Conservation (phyloP, 1,140 invertebrate genomes). For the Microplitis mediator region DNA sequence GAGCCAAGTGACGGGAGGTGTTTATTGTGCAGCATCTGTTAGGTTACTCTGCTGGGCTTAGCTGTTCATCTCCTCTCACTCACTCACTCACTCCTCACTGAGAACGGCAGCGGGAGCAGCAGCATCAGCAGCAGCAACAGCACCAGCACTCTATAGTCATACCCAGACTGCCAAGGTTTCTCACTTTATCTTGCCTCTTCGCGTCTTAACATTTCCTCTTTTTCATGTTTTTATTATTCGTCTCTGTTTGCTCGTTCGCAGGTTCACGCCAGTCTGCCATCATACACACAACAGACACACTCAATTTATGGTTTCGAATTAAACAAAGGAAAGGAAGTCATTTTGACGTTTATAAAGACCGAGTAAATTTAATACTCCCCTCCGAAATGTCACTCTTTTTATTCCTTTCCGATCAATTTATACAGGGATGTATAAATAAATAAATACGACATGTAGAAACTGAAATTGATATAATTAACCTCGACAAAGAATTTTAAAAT, state of each 20-base stretch:
- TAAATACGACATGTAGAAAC: too few relatives aligned
- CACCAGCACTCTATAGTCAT: too few relatives aligned
- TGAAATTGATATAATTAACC: too few relatives aligned
- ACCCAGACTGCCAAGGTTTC: slow-evolving; percentile 3
- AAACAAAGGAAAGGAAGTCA: slow-evolving; percentile 55
- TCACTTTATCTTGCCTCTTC: slow-evolving; percentile 28
- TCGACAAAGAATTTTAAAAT: too few relatives aligned
- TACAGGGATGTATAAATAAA: too few relatives aligned
- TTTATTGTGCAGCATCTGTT: slow-evolving; percentile 64
- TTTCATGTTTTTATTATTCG: slow-evolving; percentile 23
- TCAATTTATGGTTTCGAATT: slow-evolving; percentile 63
- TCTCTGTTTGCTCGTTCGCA: slow-evolving; percentile 36
- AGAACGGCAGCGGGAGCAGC: too few relatives aligned
- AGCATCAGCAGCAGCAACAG: too few relatives aligned
- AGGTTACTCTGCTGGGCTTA: slow-evolving; percentile 46
- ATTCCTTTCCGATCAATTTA: too few relatives aligned
- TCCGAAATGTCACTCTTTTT: neutral
- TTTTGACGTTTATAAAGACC: slow-evolving; percentile 30
- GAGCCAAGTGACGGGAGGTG: slow-evolving; percentile 62
- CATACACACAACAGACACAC: slow-evolving; percentile 61
- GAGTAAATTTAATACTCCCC: slow-evolving; percentile 41
- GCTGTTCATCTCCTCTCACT: slow-evolving; percentile 16
- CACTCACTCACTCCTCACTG: too few relatives aligned
- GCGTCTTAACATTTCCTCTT: slow-evolving; percentile 10
- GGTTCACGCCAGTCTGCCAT: slow-evolving; percentile 53